Percentiles rank a stretch among this genome's conserved stretches.
Conservation (phyloP, 1,140 invertebrate genomes). For the Cecropterus lyciades region DNA sequence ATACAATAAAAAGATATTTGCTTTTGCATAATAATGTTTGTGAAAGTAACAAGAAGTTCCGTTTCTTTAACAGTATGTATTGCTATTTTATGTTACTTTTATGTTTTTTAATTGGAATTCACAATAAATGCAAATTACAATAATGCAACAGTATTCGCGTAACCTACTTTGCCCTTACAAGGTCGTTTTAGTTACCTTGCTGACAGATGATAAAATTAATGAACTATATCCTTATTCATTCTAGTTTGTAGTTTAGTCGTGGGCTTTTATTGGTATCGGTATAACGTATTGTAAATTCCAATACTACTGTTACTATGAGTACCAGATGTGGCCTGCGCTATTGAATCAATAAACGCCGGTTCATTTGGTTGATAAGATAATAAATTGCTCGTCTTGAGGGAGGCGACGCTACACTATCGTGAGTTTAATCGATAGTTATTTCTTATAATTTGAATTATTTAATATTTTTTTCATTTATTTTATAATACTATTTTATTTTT, state of each 20-base stretch:
- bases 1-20: too few species aligned
- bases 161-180: constrained; percentile 3
- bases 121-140: background rate
- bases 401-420: too few species aligned
- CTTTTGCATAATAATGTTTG: background rate
- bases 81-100: background rate
- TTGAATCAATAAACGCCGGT: background rate
- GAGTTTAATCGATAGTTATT: too few species aligned
- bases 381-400: too few species aligned
- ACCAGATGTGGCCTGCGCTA: background rate
- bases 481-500: too few species aligned
- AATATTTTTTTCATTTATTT: too few species aligned
- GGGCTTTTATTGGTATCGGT: background rate
- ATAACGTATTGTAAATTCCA: background rate
- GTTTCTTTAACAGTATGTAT: background rate
- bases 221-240: constrained; percentile 1
- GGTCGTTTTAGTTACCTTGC: constrained; percentile 17
- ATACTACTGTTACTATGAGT: background rate
- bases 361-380: background rate
- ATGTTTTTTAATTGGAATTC: background rate
- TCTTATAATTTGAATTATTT: too few species aligned
- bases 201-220: constrained; percentile 7
- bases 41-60: background rate
- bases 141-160: background rate
- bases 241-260: constrained; percentile 5